phyloP scores from a whole-genome alignment of 2,888 invertebrate genomes.

The Empis stercorea region DNA sequence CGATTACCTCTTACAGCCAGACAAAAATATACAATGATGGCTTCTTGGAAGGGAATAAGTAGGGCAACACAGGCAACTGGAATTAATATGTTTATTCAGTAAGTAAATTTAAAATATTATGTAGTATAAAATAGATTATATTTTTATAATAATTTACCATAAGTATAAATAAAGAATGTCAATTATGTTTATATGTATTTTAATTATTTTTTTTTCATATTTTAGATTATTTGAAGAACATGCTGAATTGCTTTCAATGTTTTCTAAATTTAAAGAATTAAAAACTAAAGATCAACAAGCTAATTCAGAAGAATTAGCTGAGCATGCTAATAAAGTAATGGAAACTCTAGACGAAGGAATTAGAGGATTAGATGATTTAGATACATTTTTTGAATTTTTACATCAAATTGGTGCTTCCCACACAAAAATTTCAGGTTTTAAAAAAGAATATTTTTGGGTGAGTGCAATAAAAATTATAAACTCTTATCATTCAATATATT shows the following conservation, averaged over 20 bases:
- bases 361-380: conserved; percentile 71
- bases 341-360: conserved; percentile 79
- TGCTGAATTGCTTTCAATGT: conserved; percentile 61
- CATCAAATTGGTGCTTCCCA: conserved; percentile 75
- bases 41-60: conserved; percentile 84
- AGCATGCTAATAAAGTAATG: conserved; percentile 84
- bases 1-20: conserved; percentile 69
- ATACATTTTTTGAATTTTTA: conserved; percentile 69
- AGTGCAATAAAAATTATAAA: too few species aligned
- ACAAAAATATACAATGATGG: conserved; percentile 78
- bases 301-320: conserved; percentile 67
- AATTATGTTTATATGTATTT: too few species aligned
- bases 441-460: conserved; percentile 82
- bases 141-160: too few species aligned
- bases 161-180: too few species aligned
- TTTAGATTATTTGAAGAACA: conserved; percentile 78
- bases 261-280: conserved; percentile 67
- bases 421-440: conserved; percentile 70
- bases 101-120: conserved; percentile 43
- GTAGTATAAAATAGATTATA: too few species aligned
- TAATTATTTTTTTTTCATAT: not conserved
- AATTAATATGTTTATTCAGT: conserved; percentile 85
- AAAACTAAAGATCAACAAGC: conserved; percentile 69
- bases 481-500: too few species aligned
- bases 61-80: conserved; percentile 82